Conservation (phyloP, 2,797 vertebrate species). For the Periparus ater region DNA sequence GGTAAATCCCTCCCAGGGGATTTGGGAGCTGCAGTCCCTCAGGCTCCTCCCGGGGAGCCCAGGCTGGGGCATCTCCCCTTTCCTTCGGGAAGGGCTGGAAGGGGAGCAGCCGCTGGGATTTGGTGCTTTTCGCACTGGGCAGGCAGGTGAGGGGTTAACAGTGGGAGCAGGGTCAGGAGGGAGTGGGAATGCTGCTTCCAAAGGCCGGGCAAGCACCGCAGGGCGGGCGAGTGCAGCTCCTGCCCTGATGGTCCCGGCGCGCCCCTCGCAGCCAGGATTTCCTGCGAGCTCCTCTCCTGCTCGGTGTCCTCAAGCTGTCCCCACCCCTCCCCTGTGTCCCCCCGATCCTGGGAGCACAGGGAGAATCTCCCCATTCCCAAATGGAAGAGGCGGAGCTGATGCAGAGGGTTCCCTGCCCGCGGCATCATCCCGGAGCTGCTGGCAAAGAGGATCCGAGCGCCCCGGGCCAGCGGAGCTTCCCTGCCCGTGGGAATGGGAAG, state of each 20-base stretch:
- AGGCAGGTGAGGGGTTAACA: background rate
- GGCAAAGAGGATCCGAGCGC: background rate
- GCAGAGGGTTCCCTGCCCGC: background rate
- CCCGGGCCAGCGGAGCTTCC: background rate
- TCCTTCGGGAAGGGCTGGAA: background rate
- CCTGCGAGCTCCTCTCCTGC: background rate
- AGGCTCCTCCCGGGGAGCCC: too few relatives aligned
- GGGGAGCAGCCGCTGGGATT: background rate
- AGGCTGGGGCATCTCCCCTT: fast-evolving
- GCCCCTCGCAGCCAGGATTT: too few relatives aligned
- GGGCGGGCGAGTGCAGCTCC: background rate
- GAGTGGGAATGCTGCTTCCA: background rate
- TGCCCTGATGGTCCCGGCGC: too few relatives aligned
- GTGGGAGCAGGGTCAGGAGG: background rate
- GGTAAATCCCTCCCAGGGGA: too few relatives aligned
- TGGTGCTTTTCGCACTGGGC: background rate
- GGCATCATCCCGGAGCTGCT: fast-evolving
- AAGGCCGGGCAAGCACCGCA: background rate
- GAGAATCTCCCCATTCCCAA: background rate
- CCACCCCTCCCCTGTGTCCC: fast-evolving
- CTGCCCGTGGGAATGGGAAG: background rate
- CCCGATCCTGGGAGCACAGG: background rate
- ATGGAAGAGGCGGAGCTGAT: fast-evolving
- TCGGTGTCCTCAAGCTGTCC: background rate
- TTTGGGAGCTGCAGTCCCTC: too few relatives aligned